Conservation (phyloP, 1,140 invertebrate species). For the Drosophila trapezifrons region DNA sequence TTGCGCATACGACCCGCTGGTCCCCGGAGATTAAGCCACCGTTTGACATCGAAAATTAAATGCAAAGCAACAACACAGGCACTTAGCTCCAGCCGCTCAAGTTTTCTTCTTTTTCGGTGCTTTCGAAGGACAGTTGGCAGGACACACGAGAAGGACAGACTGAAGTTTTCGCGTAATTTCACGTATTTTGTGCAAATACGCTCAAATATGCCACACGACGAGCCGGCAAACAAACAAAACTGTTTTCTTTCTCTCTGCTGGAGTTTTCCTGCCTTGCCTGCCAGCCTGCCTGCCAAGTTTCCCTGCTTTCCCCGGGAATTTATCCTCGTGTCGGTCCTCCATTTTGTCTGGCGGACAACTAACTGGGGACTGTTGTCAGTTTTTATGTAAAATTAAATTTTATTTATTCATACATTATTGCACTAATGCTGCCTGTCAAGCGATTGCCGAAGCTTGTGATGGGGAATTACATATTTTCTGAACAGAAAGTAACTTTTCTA, state of each 20-base stretch:
- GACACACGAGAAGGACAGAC: conserved; percentile 25
- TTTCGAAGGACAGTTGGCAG: background rate
- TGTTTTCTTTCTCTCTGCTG: conserved; percentile 49
- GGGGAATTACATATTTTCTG: background rate
- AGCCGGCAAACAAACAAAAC: conserved; percentile 53
- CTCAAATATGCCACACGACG: conserved; percentile 72
- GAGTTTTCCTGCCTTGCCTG: background rate
- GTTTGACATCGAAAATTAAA: conserved; percentile 73
- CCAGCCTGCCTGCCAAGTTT: conserved; percentile 40
- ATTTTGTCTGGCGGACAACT: conserved; percentile 26
- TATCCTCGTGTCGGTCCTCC: background rate
- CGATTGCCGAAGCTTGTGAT: conserved; percentile 31
- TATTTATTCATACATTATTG: conserved; percentile 76
- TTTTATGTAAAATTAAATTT: conserved; percentile 80
- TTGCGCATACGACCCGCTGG: conserved; percentile 54
- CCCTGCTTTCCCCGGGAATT: conserved; percentile 11
- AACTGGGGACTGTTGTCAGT: conserved; percentile 62
- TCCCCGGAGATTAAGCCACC: conserved; percentile 50
- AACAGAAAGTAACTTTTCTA: too few relatives aligned
- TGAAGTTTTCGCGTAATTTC: conserved; percentile 79
- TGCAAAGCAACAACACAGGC: conserved; percentile 59
- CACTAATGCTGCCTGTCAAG: conserved; percentile 56
- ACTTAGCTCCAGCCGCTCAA: conserved; percentile 31
- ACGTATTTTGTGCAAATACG: conserved; percentile 80
- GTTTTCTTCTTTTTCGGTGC: conserved; percentile 2